Evolutionary conservation across 2,888 invertebrate genomes (phyloP).

Genomic region (Parnassius orleans): DNA sequence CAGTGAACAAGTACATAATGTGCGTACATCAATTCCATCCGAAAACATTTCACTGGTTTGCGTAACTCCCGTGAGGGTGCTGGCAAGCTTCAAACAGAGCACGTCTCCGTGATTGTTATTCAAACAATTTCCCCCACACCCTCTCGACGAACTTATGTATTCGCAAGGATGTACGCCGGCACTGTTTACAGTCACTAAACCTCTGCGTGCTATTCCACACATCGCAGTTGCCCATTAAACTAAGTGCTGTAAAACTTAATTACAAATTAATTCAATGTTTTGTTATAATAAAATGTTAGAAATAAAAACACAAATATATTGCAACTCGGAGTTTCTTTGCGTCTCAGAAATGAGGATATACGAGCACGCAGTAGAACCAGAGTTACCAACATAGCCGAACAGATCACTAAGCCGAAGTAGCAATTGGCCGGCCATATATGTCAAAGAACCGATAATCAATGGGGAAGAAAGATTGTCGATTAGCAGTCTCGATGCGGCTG

Average conservation of each 20-base stretch:
- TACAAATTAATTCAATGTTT: not conserved
- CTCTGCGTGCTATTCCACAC: not conserved
- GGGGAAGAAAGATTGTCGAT: too few relatives aligned
- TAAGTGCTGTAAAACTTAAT: not conserved
- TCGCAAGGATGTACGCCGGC: not conserved
- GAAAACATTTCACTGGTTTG: slow-evolving; percentile 4
- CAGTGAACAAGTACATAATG: not conserved
- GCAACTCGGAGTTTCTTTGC: too few relatives aligned
- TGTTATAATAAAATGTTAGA: too few relatives aligned
- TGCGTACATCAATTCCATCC: not conserved
- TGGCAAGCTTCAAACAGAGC: slow-evolving; percentile 1
- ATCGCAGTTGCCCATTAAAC: not conserved
- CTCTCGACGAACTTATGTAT: not conserved
- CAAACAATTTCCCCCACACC: slow-evolving; percentile 12
- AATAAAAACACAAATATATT: too few relatives aligned
- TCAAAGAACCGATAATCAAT: too few relatives aligned
- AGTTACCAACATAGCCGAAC: too few relatives aligned
- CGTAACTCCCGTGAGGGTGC: slow-evolving; percentile 2
- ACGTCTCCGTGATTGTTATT: slow-evolving; percentile 11
- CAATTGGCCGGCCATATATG: too few relatives aligned
- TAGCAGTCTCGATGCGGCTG: too few relatives aligned
- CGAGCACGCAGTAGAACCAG: too few relatives aligned
- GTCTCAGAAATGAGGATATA: too few relatives aligned
- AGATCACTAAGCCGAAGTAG: too few relatives aligned
- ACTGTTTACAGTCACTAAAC: not conserved